Percentiles rank a stretch among this genome's conserved stretches.
Conservation (phyloP, 2,888 invertebrate species). For the Eucriotettix oculatus region DNA sequence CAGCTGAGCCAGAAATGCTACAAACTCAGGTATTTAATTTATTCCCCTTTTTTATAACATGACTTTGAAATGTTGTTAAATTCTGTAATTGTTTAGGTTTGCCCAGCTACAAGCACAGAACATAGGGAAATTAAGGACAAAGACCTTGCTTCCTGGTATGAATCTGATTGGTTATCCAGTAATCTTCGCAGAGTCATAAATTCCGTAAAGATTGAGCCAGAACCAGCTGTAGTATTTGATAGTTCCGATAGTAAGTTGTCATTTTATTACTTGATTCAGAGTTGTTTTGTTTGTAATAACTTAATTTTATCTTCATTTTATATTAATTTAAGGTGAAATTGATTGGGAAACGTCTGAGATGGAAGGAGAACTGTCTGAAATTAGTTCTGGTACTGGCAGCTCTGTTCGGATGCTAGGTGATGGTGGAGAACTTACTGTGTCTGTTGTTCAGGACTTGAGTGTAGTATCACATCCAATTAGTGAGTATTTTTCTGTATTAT, state of each 20-base stretch:
- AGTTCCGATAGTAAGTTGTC: slow-evolving; percentile 45
- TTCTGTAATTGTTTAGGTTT: slow-evolving; percentile 24
- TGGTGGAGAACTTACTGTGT: background rate
- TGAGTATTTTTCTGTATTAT: background rate
- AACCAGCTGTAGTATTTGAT: slow-evolving; percentile 26
- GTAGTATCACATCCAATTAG: background rate
- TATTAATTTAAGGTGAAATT: slow-evolving; percentile 37
- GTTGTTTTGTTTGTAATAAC: no score
- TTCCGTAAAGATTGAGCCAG: slow-evolving; percentile 40
- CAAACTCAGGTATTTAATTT: slow-evolving; percentile 14
- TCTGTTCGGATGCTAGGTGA: slow-evolving; percentile 10
- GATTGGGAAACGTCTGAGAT: slow-evolving; percentile 47
- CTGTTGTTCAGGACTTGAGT: background rate
- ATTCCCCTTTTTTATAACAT: background rate
- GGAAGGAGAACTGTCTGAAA: slow-evolving; percentile 34
- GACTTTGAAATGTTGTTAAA: background rate
- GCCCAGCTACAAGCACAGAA: slow-evolving; percentile 25
- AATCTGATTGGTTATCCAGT: slow-evolving; percentile 53
- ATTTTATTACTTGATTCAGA: background rate
- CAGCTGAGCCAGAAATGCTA: slow-evolving; percentile 19
- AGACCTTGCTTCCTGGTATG: slow-evolving; percentile 40
- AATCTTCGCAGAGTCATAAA: slow-evolving; percentile 56
- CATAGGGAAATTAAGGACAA: slow-evolving; percentile 9
- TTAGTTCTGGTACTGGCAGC: slow-evolving; percentile 11
- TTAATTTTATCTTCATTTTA: background rate